Evolutionary conservation across 53 echinoderm and acorn worm species (phyloP), one percentile per base, ranked within the genome.

Genomic region (Pentamera pediparva): DNA sequence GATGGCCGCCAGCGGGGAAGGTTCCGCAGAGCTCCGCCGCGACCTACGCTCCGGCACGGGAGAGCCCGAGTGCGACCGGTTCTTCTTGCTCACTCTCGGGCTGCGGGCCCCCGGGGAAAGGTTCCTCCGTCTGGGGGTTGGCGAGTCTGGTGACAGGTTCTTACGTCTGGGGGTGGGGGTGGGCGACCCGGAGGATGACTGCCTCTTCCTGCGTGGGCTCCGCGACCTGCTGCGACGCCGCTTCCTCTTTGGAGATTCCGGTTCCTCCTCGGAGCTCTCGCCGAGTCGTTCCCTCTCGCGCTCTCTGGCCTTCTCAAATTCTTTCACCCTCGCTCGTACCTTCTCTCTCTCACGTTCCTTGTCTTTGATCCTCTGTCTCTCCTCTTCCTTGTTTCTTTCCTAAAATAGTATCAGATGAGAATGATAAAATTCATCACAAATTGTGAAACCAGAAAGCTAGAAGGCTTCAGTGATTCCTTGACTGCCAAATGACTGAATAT

Each of bases 381-480:
- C 96, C 20, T 59, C 36, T 62, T 91, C 96, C 41, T 88, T 91
- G 20, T 82, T 85, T 52, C 83, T 85, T 56, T 96, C 96, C 96
- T 96, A 47, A 32, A 49, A 35, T 50, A 41, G 31, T 13, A 20
- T n/a, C 20, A 27, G 0, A 79, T 18, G 33, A 47, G 18, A 55
- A 73, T 15, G 22, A 54, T 22, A 7, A 41, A 41, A 41, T 41
- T 41, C 9, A 10, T 41, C 43, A 15, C 43, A 8, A 41, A 10
- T 41, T 41, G 8, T n/a, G n/a, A n/a, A n/a, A n/a, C n/a, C n/a
- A n/a, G n/a, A n/a, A n/a, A n/a, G n/a, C n/a, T n/a, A n/a, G n/a
- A n/a, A n/a, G n/a, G n/a, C n/a, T n/a, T n/a, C n/a, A n/a, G n/a
- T n/a, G n/a, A n/a, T n/a, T n/a, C n/a, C n/a, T n/a, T n/a, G n/a